phyloP scores from a whole-genome alignment of 2,888 invertebrate species.

The Cryptophagus acutangulus region DNA sequence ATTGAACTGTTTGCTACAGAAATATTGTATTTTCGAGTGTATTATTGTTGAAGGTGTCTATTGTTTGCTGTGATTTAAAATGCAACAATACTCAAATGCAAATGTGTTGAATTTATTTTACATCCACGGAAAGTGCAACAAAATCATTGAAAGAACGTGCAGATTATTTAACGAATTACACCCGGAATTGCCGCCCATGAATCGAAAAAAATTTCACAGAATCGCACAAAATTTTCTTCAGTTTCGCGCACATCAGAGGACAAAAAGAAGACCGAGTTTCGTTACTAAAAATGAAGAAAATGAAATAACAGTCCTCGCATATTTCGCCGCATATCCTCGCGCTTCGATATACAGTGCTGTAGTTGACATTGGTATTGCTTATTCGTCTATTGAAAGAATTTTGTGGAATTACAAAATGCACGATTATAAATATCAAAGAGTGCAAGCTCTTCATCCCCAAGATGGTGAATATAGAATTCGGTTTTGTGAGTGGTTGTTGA shows the following conservation, averaged over 20 bases:
- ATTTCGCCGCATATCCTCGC: not conserved
- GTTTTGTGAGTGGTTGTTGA: slow-evolving; percentile 4
- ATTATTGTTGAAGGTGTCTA: no score
- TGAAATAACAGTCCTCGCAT: not conserved
- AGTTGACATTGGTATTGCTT: not conserved
- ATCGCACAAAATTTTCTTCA: not conserved
- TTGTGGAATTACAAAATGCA: not conserved
- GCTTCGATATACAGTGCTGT: not conserved
- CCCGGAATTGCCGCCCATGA: not conserved
- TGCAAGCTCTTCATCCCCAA: not conserved
- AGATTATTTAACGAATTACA: not conserved
- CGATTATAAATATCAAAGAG: not conserved
- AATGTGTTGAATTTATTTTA: slow-evolving; percentile 4
- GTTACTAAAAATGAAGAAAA: not conserved
- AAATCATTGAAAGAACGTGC: not conserved
- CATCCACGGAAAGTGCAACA: not conserved
- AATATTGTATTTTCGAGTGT: no score
- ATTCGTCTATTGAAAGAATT: not conserved
- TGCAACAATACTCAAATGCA: not conserved
- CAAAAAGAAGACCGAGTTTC: not conserved
- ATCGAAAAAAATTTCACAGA: not conserved
- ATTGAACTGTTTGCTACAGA: no score
- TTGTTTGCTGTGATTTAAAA: no score
- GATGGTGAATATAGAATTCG: not conserved
- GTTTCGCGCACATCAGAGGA: not conserved